A percentile compares a stretch with the other conserved stretches of the same genome.
Conservation (phyloP, 1,140 invertebrate genomes). For the Euschistus heros region DNA sequence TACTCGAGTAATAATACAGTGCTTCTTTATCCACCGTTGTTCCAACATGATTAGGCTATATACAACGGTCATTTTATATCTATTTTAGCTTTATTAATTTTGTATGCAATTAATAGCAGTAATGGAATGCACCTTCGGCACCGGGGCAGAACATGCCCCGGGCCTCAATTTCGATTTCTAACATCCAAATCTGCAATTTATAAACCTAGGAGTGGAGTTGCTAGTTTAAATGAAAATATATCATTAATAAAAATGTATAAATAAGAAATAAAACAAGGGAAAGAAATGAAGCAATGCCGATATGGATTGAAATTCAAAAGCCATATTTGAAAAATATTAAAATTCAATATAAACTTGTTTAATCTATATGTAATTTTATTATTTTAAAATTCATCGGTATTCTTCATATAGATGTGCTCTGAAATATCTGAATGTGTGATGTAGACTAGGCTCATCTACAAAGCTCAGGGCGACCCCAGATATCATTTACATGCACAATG, state of each 20-base stretch:
- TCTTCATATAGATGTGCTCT: too few relatives aligned
- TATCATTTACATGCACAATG: not conserved
- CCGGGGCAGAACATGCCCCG: not conserved
- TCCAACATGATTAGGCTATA: not conserved
- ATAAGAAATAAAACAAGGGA: too few relatives aligned
- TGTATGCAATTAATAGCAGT: too few relatives aligned
- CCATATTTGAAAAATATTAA: too few relatives aligned
- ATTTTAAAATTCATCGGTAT: too few relatives aligned
- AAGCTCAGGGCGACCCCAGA: conserved; percentile 2
- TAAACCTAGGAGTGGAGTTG: not conserved
- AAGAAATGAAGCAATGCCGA: too few relatives aligned
- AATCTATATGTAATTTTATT: too few relatives aligned
- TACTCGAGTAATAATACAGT: conserved; percentile 1
- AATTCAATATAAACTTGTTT: too few relatives aligned
- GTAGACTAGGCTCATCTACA: conserved; percentile 1
- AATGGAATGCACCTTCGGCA: not conserved
- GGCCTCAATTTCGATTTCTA: too few relatives aligned
- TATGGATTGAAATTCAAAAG: too few relatives aligned
- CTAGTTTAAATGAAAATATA: not conserved
- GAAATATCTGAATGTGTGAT: not conserved
- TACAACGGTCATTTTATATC: not conserved
- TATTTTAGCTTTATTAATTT: too few relatives aligned
- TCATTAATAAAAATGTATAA: too few relatives aligned
- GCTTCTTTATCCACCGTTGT: not conserved
- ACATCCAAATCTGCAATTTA: conserved; percentile 3